These are phyloP conservation scores for Drosophila barbarae DNA, from an alignment of 2,888 invertebrate genomes.

Conservation along the genomic window DNA sequence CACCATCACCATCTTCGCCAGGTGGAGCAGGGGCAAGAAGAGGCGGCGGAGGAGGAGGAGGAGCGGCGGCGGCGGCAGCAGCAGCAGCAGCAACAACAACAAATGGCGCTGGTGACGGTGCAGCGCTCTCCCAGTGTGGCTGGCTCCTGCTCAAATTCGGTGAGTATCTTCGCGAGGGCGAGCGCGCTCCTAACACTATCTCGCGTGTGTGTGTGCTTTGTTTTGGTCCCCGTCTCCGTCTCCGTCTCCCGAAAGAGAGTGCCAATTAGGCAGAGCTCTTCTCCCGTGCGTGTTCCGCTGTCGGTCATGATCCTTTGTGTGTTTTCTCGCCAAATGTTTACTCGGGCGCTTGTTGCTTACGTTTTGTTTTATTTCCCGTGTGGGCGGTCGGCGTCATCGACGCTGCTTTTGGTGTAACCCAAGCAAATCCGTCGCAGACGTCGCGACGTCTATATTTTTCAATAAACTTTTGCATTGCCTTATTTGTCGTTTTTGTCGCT, in stretches of 20 bases:
- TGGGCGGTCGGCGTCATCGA: conserved; percentile 41
- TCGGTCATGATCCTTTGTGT: conserved; percentile 59
- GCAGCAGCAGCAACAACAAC: conserved; percentile 45
- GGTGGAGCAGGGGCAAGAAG: conserved; percentile 17
- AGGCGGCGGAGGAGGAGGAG: conserved; percentile 19
- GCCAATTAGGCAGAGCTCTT: conserved; percentile 42
- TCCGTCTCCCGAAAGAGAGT: conserved; percentile 29
- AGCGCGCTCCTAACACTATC: conserved; percentile 5
- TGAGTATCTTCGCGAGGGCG: conserved; percentile 56
- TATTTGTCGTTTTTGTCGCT: conserved; percentile 69
- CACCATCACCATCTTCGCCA: conserved; percentile 26
- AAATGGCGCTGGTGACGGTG: conserved; percentile 87
- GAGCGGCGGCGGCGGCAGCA: conserved; percentile 12
- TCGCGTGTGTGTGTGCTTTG: conserved; percentile 53
- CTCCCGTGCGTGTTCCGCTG: conserved; percentile 66
- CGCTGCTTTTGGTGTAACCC: conserved; percentile 59
- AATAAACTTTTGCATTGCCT: conserved; percentile 72
- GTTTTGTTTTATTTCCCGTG: conserved; percentile 21
- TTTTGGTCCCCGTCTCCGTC: conserved; percentile 52
- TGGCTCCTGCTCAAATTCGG: conserved; percentile 82
- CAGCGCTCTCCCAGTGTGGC: conserved; percentile 86
- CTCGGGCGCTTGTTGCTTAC: conserved; percentile 21
- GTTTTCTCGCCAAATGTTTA: conserved; percentile 21
- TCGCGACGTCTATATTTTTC: conserved; percentile 62
- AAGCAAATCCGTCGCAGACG: conserved; percentile 69